Evolutionary conservation across 1,140 invertebrate genomes (phyloP).

Genomic region (Pissodes strobi): DNA sequence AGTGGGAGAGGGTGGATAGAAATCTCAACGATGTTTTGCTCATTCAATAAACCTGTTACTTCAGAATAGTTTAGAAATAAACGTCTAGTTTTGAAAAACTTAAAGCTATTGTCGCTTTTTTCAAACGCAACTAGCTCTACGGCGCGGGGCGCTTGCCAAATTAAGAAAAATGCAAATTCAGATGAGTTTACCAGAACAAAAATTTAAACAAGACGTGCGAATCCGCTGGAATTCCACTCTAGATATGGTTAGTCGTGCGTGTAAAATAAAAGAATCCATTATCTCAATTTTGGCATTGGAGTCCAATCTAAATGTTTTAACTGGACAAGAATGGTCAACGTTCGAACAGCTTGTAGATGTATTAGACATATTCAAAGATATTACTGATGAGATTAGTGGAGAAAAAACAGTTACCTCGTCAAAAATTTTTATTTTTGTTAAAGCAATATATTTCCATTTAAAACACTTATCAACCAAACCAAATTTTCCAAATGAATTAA

Average conservation of each 20-base stretch:
- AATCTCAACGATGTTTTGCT: neutral
- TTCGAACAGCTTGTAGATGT: conserved; percentile 4
- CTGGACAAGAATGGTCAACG: conserved; percentile 1
- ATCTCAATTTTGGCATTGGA: conserved; percentile 1
- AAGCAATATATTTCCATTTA: too few relatives aligned
- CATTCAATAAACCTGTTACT: conserved; percentile 18
- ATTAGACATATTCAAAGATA: too few relatives aligned
- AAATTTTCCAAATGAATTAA: too few relatives aligned
- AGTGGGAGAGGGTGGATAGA: conserved; percentile 1
- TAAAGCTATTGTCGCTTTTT: conserved; percentile 17
- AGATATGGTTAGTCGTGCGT: conserved; percentile 2
- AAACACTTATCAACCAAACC: too few relatives aligned
- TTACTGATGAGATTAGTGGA: neutral
- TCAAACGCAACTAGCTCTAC: conserved; percentile 17
- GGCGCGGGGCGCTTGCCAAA: conserved; percentile 3
- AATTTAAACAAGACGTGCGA: conserved; percentile 8
- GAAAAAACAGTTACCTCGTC: conserved; percentile 2
- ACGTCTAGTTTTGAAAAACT: conserved; percentile 4
- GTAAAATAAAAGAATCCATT: neutral
- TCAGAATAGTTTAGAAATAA: conserved; percentile 4
- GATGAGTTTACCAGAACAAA: conserved; percentile 9
- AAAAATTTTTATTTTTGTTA: conserved; percentile 10
- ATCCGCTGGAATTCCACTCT: conserved; percentile 15
- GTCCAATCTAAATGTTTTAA: neutral
- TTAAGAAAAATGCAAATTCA: conserved; percentile 12